A percentile compares a stretch with the other conserved stretches of the same genome.
phyloP scores from a whole-genome alignment of 2,888 invertebrate species.

The Heliothis peltigera region DNA sequence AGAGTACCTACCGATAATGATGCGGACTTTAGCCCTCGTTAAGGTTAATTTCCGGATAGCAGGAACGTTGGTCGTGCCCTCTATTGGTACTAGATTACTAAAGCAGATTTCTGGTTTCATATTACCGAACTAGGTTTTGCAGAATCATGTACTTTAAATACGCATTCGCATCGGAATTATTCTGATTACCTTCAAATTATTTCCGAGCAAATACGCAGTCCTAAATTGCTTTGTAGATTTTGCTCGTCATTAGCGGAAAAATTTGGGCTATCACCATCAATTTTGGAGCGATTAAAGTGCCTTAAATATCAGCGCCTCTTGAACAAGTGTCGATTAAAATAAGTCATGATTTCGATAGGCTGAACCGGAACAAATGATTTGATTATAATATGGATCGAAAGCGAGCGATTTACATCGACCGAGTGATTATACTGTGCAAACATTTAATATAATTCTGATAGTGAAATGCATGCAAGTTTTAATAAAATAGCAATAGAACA shows the following conservation, averaged over 20 bases:
- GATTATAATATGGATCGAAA: constrained; percentile 57
- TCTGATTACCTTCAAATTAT: not conserved
- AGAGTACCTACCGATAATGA: constrained; percentile 3
- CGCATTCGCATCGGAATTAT: not conserved
- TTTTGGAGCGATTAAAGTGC: constrained; percentile 10
- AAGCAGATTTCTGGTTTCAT: not conserved
- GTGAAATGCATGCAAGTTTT: constrained; percentile 20
- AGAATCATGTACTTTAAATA: not conserved
- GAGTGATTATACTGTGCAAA: constrained; percentile 46
- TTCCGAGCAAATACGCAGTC: not conserved
- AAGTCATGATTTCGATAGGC: constrained; percentile 38
- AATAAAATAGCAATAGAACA: constrained; percentile 26
- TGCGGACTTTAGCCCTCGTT: constrained; percentile 7
- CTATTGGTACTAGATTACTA: not conserved
- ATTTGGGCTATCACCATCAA: constrained; percentile 3
- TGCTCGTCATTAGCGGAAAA: not conserved
- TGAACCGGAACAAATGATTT: constrained; percentile 51
- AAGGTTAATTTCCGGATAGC: constrained; percentile 15
- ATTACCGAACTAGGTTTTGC: not conserved
- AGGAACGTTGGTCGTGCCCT: constrained; percentile 4
- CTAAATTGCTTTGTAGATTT: constrained; percentile 17
- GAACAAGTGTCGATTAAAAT: constrained; percentile 25
- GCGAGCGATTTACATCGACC: constrained; percentile 37
- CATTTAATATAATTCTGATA: constrained; percentile 49
- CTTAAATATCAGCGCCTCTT: constrained; percentile 9